Evolutionary conservation across 2,888 invertebrate genomes (phyloP).

Genomic region (Papilio protenor): DNA sequence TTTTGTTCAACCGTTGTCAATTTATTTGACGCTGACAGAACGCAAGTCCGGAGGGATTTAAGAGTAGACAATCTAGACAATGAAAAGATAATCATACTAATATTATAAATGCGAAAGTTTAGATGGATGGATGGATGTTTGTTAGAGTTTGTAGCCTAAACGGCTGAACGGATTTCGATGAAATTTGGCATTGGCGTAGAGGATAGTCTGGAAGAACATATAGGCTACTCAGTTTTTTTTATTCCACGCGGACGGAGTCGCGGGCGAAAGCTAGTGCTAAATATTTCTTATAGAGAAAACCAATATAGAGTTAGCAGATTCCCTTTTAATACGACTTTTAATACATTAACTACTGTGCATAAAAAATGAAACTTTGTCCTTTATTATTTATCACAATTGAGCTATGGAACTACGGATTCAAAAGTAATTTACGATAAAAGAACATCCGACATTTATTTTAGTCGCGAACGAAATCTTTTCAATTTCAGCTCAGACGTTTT

Average conservation of each 20-base stretch:
- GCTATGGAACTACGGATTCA: neutral
- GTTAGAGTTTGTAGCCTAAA: no score
- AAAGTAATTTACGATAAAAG: conserved; percentile 22
- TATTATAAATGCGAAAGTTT: no score
- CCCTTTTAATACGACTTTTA: neutral
- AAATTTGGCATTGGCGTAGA: no score
- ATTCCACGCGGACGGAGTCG: no score
- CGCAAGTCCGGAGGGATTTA: neutral
- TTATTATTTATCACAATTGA: neutral
- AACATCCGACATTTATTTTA: conserved; percentile 10
- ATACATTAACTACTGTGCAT: no score
- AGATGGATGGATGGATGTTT: no score
- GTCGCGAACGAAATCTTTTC: conserved; percentile 17
- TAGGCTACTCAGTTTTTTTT: no score
- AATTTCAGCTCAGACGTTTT: conserved; percentile 21
- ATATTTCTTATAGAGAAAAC: neutral
- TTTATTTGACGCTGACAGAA: neutral
- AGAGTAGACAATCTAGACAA: neutral
- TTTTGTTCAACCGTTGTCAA: conserved; percentile 14
- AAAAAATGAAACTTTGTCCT: no score
- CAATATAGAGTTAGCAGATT: neutral
- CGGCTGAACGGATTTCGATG: no score
- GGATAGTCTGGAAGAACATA: no score
- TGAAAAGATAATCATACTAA: no score
- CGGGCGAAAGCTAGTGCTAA: no score